Percentiles rank a stretch among this genome's conserved stretches.
Conservation (phyloP, 2,888 invertebrate species). For the Girardia tigrina region DNA sequence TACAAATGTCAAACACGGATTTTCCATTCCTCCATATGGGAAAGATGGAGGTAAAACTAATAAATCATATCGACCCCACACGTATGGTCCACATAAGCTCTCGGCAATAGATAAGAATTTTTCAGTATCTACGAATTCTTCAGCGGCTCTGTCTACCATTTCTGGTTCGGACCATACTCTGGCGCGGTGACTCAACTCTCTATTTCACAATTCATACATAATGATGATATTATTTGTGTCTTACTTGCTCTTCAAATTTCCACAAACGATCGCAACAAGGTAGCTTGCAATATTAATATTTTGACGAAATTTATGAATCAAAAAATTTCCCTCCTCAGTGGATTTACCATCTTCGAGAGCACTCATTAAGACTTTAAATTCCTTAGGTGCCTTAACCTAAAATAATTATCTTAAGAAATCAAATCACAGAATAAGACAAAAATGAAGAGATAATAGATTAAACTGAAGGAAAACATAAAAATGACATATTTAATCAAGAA, state of each 20-base stretch:
- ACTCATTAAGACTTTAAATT: slow-evolving; percentile 73
- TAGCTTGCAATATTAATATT: slow-evolving; percentile 72
- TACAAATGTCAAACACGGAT: slow-evolving; percentile 84
- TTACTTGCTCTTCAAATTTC: slow-evolving; percentile 57
- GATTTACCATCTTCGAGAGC: slow-evolving; percentile 57
- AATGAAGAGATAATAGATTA: too few relatives aligned
- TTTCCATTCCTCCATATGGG: slow-evolving; percentile 92
- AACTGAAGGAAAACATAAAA: too few relatives aligned
- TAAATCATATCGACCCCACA: slow-evolving; percentile 74
- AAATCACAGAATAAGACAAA: too few relatives aligned
- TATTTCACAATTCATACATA: too few relatives aligned
- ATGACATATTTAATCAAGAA: too few relatives aligned
- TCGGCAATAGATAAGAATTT: slow-evolving; percentile 58
- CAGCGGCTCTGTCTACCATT: slow-evolving; percentile 66
- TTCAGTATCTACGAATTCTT: slow-evolving; percentile 66
- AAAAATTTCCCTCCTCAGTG: slow-evolving; percentile 44
- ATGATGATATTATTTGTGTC: neutral
- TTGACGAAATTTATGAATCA: slow-evolving; percentile 56
- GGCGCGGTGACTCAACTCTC: slow-evolving; percentile 64
- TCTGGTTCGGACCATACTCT: slow-evolving; percentile 78
- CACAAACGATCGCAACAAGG: slow-evolving; percentile 73
- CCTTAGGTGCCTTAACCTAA: slow-evolving; percentile 61
- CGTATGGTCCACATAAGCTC: slow-evolving; percentile 69
- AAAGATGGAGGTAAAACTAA: slow-evolving; percentile 80
- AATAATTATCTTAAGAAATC: too few relatives aligned